Evolutionary conservation across 2,888 invertebrate genomes (phyloP), one percentile per base, ranked within the genome.

Genomic region (Clivina fossor): DNA sequence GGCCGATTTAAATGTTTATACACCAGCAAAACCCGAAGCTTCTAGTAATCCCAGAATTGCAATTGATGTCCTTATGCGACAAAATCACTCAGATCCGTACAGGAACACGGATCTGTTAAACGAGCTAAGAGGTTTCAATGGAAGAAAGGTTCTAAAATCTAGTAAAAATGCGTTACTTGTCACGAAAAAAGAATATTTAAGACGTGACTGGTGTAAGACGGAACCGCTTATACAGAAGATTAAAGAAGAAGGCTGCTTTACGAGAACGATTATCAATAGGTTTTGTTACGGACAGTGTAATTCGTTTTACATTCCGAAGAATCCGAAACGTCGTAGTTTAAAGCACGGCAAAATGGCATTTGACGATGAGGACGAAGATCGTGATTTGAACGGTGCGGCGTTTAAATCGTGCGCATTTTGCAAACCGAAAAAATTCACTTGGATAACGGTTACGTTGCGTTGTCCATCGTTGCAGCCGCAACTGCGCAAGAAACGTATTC

Each of bases 271-370:
- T 59, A 77, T 84, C 58, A 86, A 86, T 69, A 78, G 82, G 62
- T 87, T 88, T 68, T 88, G 88, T 70, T 88, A 88, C 71, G 88
- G 88, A n/a, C 86, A 88, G 75, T 88, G 88, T 72, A 86, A 87
- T 68, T 88, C 88, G 57, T 87, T 87, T 70, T 88, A 84, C 74
- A 86, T 88, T 63, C 88, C 88, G 38, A 83, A 83, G 66, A 81
- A 79, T 41, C 81, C 82, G 57, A 78, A 77, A 61, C 77, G 76
- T 38, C 61, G 64, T 22, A 63, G 63, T 43, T 51, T 56, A 24
- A 60, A 58, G 26, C 47, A 40, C 20, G 53, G 30, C n/a, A 40
- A 26, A 35, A 53, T 33, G 50, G 50, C 8, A 20, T 40, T 57
- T 9, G 56, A 58, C 26, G 68, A 71, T 22, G 71, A 72, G 54